These are phyloP conservation scores for Myiotriccus ornatus DNA, from an alignment of 2,797 vertebrate genomes.

Conservation along the genomic window DNA sequence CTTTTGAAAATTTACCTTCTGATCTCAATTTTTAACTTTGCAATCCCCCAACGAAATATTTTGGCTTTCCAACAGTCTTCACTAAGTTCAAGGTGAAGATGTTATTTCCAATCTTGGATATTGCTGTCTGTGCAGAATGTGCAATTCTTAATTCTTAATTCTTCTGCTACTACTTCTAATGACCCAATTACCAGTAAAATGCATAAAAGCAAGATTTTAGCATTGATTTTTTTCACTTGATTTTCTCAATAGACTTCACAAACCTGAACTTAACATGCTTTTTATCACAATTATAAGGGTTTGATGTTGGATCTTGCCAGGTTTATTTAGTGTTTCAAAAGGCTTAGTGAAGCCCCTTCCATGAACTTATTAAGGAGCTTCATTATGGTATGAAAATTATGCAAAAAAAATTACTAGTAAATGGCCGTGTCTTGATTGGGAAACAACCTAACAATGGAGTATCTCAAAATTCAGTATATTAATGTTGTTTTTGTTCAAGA, in stretches of 20 bases:
- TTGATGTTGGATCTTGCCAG: constrained; percentile 4
- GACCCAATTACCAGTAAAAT: constrained; percentile 62
- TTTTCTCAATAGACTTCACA: constrained; percentile 47
- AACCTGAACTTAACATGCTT: constrained; percentile 22
- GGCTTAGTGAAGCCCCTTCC: neutral
- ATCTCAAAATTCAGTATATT: neutral
- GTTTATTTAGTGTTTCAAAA: constrained; percentile 39
- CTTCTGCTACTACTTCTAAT: constrained; percentile 47
- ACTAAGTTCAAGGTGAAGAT: constrained; percentile 60
- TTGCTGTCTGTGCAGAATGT: constrained; percentile 13
- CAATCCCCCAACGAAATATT: neutral
- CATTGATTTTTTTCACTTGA: constrained; percentile 57
- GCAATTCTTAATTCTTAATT: constrained; percentile 35
- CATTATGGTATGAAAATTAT: neutral
- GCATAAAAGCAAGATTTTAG: constrained; percentile 55
- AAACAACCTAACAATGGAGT: neutral
- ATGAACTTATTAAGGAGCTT: constrained; percentile 9
- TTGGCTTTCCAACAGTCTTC: neutral
- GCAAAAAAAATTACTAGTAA: neutral
- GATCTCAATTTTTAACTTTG: constrained; percentile 10
- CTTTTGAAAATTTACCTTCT: neutral
- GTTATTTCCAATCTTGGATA: constrained; percentile 23
- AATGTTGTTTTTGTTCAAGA: neutral
- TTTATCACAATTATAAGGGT: constrained; percentile 30
- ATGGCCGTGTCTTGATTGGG: neutral